Conservation (phyloP, 2,797 vertebrate species). For the Lacerta agilis region DNA sequence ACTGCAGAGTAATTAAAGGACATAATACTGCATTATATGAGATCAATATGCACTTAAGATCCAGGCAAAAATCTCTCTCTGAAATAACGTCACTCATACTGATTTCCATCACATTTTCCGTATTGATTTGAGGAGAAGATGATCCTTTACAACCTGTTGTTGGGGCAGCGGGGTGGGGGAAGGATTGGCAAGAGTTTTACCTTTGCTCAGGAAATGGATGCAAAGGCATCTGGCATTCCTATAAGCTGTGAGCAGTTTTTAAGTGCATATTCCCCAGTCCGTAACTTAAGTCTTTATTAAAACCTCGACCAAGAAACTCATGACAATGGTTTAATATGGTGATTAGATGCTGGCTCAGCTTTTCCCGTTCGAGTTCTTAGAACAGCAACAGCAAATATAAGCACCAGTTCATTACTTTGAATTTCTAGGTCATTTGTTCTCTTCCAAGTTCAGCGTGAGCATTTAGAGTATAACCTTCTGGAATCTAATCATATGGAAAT, state of each 20-base stretch:
- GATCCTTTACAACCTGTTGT: conserved; percentile 48
- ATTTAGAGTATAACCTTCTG: neutral
- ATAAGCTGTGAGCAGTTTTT: conserved; percentile 52
- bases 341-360: conserved; percentile 15
- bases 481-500: conserved; percentile 1
- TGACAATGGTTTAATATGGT: conserved; percentile 34
- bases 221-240: conserved; percentile 44
- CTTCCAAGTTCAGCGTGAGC: neutral
- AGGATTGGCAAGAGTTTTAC: conserved; percentile 36
- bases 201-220: conserved; percentile 62
- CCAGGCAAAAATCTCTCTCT: conserved; percentile 44
- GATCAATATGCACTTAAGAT: conserved; percentile 55
- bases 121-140: conserved; percentile 63
- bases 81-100: conserved; percentile 46
- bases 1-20: conserved; percentile 60
- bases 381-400: conserved; percentile 21
- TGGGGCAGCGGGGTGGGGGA: neutral
- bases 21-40: conserved; percentile 50
- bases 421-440: conserved; percentile 29
- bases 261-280: conserved; percentile 46
- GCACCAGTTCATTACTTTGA: neutral
- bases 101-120: conserved; percentile 65
- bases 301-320: conserved; percentile 17
- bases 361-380: conserved; percentile 6
- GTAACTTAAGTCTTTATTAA: conserved; percentile 45